Conservation (phyloP, 2,113 vertebrate genomes). For the Bubo bubo region DNA sequence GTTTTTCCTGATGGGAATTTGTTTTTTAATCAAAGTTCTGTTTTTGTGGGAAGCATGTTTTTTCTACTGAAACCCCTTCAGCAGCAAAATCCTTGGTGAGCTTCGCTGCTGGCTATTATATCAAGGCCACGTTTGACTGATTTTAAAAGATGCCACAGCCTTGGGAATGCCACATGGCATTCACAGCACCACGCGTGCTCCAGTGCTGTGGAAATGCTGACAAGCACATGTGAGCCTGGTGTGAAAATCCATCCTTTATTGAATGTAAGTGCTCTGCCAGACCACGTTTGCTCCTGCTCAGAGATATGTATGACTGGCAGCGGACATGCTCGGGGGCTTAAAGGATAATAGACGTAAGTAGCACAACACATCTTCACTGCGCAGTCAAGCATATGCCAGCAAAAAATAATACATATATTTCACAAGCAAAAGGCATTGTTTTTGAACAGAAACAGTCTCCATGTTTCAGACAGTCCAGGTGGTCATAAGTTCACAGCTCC, state of each 20-base stretch:
- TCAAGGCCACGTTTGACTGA: slow-evolving; percentile 5
- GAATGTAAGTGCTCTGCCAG: neutral
- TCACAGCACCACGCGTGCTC: neutral
- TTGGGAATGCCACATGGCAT: neutral
- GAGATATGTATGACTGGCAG: neutral
- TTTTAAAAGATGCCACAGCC: slow-evolving; percentile 5
- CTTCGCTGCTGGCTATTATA: neutral
- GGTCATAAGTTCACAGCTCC: accelerated
- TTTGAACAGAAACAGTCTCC: neutral
- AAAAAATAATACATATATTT: neutral
- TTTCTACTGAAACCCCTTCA: neutral
- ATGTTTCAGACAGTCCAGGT: neutral
- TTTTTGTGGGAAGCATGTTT: neutral
- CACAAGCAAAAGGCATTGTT: accelerated
- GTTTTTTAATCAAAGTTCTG: neutral
- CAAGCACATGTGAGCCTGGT: neutral
- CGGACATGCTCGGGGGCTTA: neutral
- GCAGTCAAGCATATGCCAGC: accelerated
- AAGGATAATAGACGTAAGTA: neutral
- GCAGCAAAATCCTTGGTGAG: neutral
- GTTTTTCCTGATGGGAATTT: neutral
- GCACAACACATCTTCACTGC: neutral
- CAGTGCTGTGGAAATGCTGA: neutral
- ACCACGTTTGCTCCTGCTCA: neutral
- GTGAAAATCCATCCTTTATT: neutral